A percentile compares a stretch with the other conserved stretches of the same genome.
These are phyloP conservation scores for Dendrocincla tyrannina DNA, from an alignment of 2,797 vertebrate species.

Conservation along the genomic window DNA sequence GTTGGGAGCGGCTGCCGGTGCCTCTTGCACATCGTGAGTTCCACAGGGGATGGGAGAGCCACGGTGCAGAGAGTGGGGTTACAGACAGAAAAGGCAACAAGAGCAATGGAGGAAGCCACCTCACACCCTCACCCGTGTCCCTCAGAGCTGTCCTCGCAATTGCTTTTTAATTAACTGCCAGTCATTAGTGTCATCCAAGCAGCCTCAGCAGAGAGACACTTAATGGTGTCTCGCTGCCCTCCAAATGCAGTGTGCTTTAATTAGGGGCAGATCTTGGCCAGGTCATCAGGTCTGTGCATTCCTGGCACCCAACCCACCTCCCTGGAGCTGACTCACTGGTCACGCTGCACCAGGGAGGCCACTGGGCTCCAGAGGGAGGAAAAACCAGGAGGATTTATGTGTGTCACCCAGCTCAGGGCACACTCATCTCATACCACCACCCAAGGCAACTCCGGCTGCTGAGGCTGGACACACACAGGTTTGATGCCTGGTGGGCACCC, in stretches of 20 bases:
- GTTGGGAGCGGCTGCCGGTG: fast-evolving
- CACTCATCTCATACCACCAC: fast-evolving
- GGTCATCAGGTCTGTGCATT: fast-evolving
- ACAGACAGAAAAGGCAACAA: fast-evolving
- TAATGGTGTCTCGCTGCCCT: fast-evolving
- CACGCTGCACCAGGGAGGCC: not conserved
- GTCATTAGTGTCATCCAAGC: not conserved
- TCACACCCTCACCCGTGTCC: fast-evolving
- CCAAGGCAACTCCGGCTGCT: fast-evolving
- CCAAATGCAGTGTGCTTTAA: fast-evolving
- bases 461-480: not conserved
- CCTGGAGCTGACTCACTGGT: not conserved
- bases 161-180: not conserved
- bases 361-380: not conserved
- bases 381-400: fast-evolving
- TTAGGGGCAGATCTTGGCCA: not conserved
- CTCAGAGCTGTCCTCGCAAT: not conserved
- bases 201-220: not conserved
- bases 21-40: fast-evolving
- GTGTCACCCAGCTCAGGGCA: fast-evolving
- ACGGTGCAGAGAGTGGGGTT: fast-evolving
- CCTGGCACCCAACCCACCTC: not conserved
- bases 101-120: not conserved
- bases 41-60: fast-evolving
- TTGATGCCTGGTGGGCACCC: too few species aligned